Base-by-base conservation (phyloP, 2,888 invertebrate genomes). In the Enchytraeus crypticus region DNA sequence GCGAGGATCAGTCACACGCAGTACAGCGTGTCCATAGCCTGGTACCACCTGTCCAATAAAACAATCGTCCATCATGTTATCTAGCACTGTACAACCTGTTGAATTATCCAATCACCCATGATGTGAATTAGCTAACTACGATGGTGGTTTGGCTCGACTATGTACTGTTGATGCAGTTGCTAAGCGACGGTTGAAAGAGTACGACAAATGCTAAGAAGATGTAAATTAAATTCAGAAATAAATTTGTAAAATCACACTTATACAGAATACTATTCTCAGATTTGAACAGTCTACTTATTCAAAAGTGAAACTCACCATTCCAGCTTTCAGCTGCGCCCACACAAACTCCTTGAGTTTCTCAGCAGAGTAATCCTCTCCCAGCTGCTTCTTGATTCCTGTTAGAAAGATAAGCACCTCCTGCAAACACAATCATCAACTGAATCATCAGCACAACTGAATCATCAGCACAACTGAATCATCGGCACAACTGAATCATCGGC, bases 291-390 rank as follows among this genome's bases (percentile, higher is more conserved):
- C n/a, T n/a, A n/a, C n/a, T n/a, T n/a, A n/a, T n/a, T n/a, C n/a
- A n/a, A n/a, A n/a, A n/a, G n/a, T n/a, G n/a, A n/a, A 38, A 18
- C 69, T 54, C 69, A 81, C 81, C 81, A 92, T 92, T 66, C 93
- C 93, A 64, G 88, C 87, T 82, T 93, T 92, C 60, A 95, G 84
- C 1, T 95, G 96, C 81, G 92, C 93, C 92, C 92, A 92, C 77
- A 98, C 90, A 83, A 93, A 97, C 57, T 96, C 92, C 80, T 91
- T 92, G 59, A 99, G 84, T 72, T 92, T 85, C 0, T 95, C 89
- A 78, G 96, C 92, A 21, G 89, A 86, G 86, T 87, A 72, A 57
- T 91, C 91, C 46, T 51, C 33, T 14, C 65, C 66, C 1, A 64
- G 29, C 76, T 90, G 87, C 72, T 87, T 83, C 69, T 88, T 88